Percentiles rank a stretch among this genome's conserved stretches.
These are phyloP conservation scores for Mnemiopsis leidyi DNA, from an alignment of 37 sponge, comb jelly and placozoan genomes.

Conservation along the genomic window DNA sequence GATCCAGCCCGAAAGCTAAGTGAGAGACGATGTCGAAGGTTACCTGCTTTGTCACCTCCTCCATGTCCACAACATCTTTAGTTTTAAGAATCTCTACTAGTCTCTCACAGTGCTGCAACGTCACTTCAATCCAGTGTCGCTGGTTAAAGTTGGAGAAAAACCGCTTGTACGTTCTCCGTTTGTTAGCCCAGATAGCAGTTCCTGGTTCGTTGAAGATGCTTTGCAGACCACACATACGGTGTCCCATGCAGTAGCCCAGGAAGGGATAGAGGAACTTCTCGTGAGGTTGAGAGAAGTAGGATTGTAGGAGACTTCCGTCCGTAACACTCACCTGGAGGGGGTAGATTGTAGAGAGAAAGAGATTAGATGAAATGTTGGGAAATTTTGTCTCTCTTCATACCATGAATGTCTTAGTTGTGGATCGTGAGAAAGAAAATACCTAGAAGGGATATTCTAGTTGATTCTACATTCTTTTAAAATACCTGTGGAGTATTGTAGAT, in stretches of 20 bases:
- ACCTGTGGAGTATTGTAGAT: background rate
- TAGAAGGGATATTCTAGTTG: too few relatives aligned
- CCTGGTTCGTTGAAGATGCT: constrained; percentile 53
- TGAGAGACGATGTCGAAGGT: background rate
- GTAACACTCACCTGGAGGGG: constrained; percentile 26
- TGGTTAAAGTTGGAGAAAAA: background rate
- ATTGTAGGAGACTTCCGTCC: background rate
- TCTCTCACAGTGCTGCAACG: background rate
- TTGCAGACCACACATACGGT: background rate
- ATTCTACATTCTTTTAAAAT: too few relatives aligned
- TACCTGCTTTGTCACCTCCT: background rate
- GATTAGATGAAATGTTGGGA: too few relatives aligned
- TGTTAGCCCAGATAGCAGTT: background rate
- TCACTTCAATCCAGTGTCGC: background rate
- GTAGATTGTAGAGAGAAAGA: too few relatives aligned
- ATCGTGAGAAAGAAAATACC: too few relatives aligned
- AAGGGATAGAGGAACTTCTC: constrained; percentile 62
- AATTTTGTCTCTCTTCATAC: too few relatives aligned
- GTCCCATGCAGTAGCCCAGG: constrained; percentile 22
- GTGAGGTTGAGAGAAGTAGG: constrained; percentile 45
- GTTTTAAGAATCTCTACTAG: background rate
- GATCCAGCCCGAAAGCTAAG: background rate
- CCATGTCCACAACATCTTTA: background rate
- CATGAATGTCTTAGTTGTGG: too few relatives aligned
- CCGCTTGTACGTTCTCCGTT: background rate